Evolutionary conservation across 2,888 invertebrate species (phyloP).

Genomic region (Globia sparganii): DNA sequence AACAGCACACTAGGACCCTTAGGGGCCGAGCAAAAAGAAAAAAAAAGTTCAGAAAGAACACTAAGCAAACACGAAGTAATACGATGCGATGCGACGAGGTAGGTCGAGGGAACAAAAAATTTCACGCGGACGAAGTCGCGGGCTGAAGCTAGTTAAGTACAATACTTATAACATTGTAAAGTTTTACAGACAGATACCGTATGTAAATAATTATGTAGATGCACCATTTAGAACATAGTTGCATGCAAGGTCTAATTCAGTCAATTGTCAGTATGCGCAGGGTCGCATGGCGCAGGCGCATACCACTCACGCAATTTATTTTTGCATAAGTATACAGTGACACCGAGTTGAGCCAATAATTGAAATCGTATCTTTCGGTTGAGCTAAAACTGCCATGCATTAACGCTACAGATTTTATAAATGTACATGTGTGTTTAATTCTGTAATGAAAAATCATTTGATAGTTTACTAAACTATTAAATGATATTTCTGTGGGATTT

Average conservation of each 20-base stretch:
- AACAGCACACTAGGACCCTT: too few species aligned
- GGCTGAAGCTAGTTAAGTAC: background rate
- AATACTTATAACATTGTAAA: background rate
- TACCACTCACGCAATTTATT: constrained; percentile 1
- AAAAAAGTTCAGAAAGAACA: too few species aligned
- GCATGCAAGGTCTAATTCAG: constrained; percentile 4
- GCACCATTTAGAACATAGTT: background rate
- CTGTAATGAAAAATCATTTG: too few species aligned
- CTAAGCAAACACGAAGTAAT: background rate
- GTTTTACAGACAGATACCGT: background rate
- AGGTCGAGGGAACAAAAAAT: too few species aligned
- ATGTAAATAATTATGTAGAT: too few species aligned
- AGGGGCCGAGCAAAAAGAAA: too few species aligned
- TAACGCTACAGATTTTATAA: background rate
- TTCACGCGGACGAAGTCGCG: background rate
- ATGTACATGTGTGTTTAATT: background rate
- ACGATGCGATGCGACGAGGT: background rate
- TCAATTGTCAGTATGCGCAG: background rate
- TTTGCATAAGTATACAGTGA: too few species aligned
- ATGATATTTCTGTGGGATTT: background rate
- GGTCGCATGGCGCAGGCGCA: background rate
- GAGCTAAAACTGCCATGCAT: background rate
- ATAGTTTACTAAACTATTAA: too few species aligned
- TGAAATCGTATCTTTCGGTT: background rate
- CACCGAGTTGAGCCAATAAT: background rate